Base-by-base conservation (phyloP, 1,140 invertebrate genomes). In the Carposina sasakii region DNA sequence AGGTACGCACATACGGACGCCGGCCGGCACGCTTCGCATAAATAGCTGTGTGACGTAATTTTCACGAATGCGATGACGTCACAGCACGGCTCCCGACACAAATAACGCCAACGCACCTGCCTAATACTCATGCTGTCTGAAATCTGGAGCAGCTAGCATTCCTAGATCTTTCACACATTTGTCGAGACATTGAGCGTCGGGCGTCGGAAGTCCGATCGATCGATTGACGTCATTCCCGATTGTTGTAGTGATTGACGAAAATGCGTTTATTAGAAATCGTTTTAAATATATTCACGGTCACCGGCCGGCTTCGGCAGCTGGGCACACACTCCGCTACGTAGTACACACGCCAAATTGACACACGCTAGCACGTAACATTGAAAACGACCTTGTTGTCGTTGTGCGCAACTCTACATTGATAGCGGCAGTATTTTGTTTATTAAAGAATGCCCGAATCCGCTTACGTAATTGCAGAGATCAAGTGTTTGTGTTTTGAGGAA, bases 361-460 rank as follows among this genome's bases (percentile, higher is more conserved):
- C n/a, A n/a, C n/a, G n/a, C n/a, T n/a, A n/a, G n/a, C n/a, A n/a
- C 54, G 67, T 74, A 75, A 67, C 76, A 77, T 77, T 77, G 74
- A 71, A 42, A 63, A 54, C 74, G 76, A 79, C 78, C 76, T 82
- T 79, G 74, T 49, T 40, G 71, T 57, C 51, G 68, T 75, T 77
- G 71, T 67, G 60, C 60, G 34, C 51, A 54, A 23, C 33, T 28
- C 19, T 44, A 13, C 39, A 42, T 44, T 51, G 52, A 57, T 54
- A 62, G 40, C 46, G 17, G 16, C 41, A 22, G 45, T 47, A 42
- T 47, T 48, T 37, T 51, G 31, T 44, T 51, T 36, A 44, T 19
- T 19, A n/a, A 23, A 15, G 21, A 43, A 37, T 47, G 26, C 23
- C 10, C 15, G 8, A 9, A 13, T 26, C 45, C 42, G 22, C 34